Conservation (phyloP, 2,888 invertebrate species). For the Apodemia zela region DNA sequence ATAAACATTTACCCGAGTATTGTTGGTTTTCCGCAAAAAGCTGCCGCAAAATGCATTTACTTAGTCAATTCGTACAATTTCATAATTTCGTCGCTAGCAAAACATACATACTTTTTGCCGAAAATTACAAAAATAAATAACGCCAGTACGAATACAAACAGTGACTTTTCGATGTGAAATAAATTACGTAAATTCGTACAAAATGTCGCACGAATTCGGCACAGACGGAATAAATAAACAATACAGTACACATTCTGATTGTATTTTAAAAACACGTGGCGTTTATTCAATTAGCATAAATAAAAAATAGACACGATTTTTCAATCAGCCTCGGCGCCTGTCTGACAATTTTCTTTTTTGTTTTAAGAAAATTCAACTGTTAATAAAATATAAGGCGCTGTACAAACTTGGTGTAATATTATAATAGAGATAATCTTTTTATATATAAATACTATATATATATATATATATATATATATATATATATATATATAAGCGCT, state of each 20-base stretch:
- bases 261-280: conserved; percentile 23
- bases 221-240: conserved; percentile 32
- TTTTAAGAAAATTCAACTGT: conserved; percentile 2
- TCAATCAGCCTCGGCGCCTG: conserved; percentile 7
- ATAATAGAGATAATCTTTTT: too few species aligned
- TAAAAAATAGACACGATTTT: conserved; percentile 14
- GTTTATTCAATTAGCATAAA: conserved; percentile 20
- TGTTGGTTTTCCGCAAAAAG: conserved; percentile 11
- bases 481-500: too few species aligned
- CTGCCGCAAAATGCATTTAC: conserved; percentile 23
- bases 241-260: conserved; percentile 24
- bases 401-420: background rate
- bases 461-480: too few species aligned
- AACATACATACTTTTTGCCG: conserved; percentile 30
- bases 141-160: conserved; percentile 35
- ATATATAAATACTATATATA: too few species aligned
- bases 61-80: conserved; percentile 25
- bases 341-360: conserved; percentile 13
- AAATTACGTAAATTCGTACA: conserved; percentile 38
- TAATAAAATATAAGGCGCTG: background rate
- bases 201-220: conserved; percentile 33
- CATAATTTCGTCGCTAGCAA: conserved; percentile 30
- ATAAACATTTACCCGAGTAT: conserved; percentile 7
- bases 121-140: conserved; percentile 36
- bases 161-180: conserved; percentile 38